Percentiles rank a stretch among this genome's conserved stretches.
These are phyloP conservation scores for Penaeus monodon DNA, from an alignment of 2,888 invertebrate species.

Conservation along the genomic window DNA sequence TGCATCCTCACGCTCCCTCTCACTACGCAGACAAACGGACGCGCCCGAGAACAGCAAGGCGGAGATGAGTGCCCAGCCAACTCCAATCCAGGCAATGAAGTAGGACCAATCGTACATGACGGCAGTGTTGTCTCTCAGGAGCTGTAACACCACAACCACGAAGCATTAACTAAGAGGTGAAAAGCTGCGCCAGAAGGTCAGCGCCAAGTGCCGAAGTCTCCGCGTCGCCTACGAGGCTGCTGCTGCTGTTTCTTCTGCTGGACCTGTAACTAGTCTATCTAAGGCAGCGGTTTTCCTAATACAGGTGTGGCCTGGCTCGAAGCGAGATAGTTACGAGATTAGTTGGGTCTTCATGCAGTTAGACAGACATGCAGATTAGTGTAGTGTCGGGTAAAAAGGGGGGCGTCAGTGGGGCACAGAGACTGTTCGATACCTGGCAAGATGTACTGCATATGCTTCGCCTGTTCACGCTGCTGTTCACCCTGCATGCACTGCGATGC, in stretches of 20 bases:
- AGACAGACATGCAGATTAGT: conserved; percentile 65
- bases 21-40: conserved; percentile 93
- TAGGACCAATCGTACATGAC: conserved; percentile 95
- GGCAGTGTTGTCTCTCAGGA: conserved; percentile 85
- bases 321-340: background rate
- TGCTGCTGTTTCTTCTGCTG: conserved; percentile 18
- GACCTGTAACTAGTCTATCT: conserved; percentile 21
- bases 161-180: conserved; percentile 46
- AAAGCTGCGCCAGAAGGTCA: conserved; percentile 17
- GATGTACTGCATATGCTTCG: conserved; percentile 96
- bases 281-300: too few relatives aligned
- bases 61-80: conserved; percentile 89
- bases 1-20: conserved; percentile 93
- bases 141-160: conserved; percentile 73
- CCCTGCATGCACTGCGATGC: conserved; percentile 94
- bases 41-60: conserved; percentile 94
- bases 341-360: conserved; percentile 23
- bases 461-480: conserved; percentile 93
- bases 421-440: conserved; percentile 84
- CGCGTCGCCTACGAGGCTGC: background rate
- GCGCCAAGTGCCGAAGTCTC: too few relatives aligned
- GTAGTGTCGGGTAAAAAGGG: conserved; percentile 55
- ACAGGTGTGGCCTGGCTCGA: too few relatives aligned
- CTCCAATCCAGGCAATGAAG: conserved; percentile 96
- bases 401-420: conserved; percentile 66